Conservation (phyloP, 2,113 vertebrate species). For the Lota lota region DNA sequence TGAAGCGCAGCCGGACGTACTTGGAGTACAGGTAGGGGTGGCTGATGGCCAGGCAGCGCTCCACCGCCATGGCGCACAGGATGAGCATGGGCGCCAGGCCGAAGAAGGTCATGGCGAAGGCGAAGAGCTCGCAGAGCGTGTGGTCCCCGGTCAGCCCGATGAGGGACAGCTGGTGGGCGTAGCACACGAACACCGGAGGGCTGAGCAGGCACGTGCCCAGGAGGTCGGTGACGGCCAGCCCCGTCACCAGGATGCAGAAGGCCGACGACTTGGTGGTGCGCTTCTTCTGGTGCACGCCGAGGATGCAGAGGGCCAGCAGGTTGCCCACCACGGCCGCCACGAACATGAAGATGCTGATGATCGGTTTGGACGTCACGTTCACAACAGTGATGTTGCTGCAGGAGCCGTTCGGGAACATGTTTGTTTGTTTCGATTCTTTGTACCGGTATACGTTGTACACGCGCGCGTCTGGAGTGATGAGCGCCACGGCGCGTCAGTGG, state of each 20-base stretch:
- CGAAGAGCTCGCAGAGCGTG: constrained; percentile 76
- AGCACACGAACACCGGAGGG: constrained; percentile 83
- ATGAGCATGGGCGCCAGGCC: constrained; percentile 83
- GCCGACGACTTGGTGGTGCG: constrained; percentile 75
- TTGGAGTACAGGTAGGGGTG: constrained; percentile 84
- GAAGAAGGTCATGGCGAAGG: constrained; percentile 85
- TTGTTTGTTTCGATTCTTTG: too few species aligned
- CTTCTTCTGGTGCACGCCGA: constrained; percentile 76
- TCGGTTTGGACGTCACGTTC: constrained; percentile 60
- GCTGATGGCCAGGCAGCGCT: constrained; percentile 89
- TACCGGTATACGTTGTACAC: too few species aligned
- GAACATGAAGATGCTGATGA: constrained; percentile 83
- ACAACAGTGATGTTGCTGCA: constrained; percentile 69
- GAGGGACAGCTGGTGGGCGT: constrained; percentile 73
- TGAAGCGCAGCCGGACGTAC: constrained; percentile 70
- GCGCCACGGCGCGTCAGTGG: too few species aligned
- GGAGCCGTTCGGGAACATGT: constrained; percentile 40
- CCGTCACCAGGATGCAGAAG: constrained; percentile 86
- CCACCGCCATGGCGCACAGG: constrained; percentile 85
- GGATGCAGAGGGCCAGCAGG: constrained; percentile 81
- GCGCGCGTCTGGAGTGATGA: too few species aligned
- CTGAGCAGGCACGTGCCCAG: constrained; percentile 86
- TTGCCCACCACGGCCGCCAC: constrained; percentile 80
- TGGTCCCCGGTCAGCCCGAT: constrained; percentile 61
- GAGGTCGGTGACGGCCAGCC: constrained; percentile 83